Evolutionary conservation across 1,140 invertebrate genomes (phyloP), one percentile per base, ranked within the genome.

Genomic region (Thaumetopoea pityocampa): DNA sequence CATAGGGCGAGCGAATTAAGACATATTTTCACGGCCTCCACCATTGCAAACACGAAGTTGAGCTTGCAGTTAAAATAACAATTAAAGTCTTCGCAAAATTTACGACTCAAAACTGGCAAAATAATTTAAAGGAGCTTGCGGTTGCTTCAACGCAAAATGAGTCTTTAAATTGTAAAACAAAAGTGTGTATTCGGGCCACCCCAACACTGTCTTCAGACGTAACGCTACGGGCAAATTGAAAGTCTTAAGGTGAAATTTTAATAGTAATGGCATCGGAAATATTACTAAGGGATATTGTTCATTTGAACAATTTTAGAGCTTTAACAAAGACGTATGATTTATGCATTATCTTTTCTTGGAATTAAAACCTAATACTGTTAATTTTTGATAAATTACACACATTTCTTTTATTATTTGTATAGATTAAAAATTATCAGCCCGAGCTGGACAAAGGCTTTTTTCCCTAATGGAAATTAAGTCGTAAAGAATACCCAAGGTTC

Each of bases 21-120:
- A 83, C 79, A 80, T 83, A 83, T 83, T 83, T 80, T 71, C 64
- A 63, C 58, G 40, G 60, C 56, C 76, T 72, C 64, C 56, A 34
- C 34, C 38, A 44, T 51, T 19, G 55, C 53, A 38, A 63, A 69
- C 65, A 67, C 67, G 69, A 81, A 68, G 72, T 76, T 72, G 61
- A 70, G 67, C 61, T 77, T 73, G 77, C 79, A 81, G 77, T 81
- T 78, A 84, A 80, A 81, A 76, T 78, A 80, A 84, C 74, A 84
- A 84, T 84, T 84, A 84, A 84, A 81, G 77, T 84, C 77, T 60
- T 58, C 49, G 43, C 62, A 49, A 81, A 81, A 84, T 84, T 84
- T 84, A 84, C 76, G 80, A 80, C 77, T 74, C 57, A 63, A 74
- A 81, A 74, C 76, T 72, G 71, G 65, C 56, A 67, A 80, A 81